Evolutionary conservation across 2,113 vertebrate species (phyloP), one percentile per base, ranked within the genome.

Genomic region (Colistium nudipinnis): DNA sequence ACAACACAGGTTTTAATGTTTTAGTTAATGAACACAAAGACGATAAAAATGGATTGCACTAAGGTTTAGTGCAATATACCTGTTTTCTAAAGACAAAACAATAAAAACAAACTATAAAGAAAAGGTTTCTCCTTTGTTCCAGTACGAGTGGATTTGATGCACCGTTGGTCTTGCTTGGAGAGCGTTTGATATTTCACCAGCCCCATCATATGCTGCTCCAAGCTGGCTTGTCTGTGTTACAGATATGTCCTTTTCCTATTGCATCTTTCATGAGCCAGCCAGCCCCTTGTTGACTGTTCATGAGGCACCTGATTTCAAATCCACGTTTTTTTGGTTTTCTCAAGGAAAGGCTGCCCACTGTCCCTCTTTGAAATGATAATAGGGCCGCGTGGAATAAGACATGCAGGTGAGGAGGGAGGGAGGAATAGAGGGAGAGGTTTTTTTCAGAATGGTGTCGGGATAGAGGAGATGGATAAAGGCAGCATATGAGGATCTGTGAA

Each of bases 361-460:
- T 75, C 63, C 69, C 48, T 35, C 87, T 91, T 92, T 92, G 90
- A 93, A 92, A 92, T 93, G 85, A 78, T 90, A 92, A 92, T 91
- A 47, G 7, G 45, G 44, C 71, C 83, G 82, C 76, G 82, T 87
- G 78, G 85, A 85, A 85, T 79, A 75, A 76, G 80, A 85, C 74
- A 78, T 77, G 77, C 65, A 62, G 69, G 81, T 85, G 76, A 76
- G 62, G 49, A 68, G 43, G 64, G 54, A 59, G 20, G 61, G 38
- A 24, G 24, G 24, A 31, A 44, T 19, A 22, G 44, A 65, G 16
- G 33, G 47, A 6, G 13, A 45, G 20, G 49, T 43, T 12, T 6
- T n/a, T 62, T 51, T 48, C 14, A 55, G 39, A 70, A 65, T 43
- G 33, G 57, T 36, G 24, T 48, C 33, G 20, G 16, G 25, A 39